Base-by-base conservation (phyloP, 2,797 vertebrate species). In the Poeciliopsis infans region DNA sequence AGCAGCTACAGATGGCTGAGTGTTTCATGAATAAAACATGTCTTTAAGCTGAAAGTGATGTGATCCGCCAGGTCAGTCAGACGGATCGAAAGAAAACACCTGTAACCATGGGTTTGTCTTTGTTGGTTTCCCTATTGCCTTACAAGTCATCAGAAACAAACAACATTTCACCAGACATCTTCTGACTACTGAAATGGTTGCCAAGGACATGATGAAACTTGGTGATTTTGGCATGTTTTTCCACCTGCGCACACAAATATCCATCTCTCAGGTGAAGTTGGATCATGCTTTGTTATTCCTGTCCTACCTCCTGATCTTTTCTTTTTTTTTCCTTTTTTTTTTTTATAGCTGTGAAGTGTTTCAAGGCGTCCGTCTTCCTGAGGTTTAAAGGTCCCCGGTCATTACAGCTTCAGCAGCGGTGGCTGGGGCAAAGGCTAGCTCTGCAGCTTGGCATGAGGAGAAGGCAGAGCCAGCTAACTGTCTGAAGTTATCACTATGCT, bases 401-500 rank as follows among this genome's bases (percentile, higher is more conserved):
- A 79, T 85, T 81, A 89, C 86, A 83, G 87, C 61, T 25, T 71
- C 10, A n/a, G 69, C 18, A 28, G 72, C 2, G 20, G 49, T 3
- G 70, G 43, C 11, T 16, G 47, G 74, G 76, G 45, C 66, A 71
- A 74, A 74, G 77, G 68, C 46, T 66, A 53, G 47, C 10, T 36
- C 64, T 51, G 75, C 77, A 74, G 59, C 12, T 4, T 2, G 3
- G 45, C 16, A 66, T 47, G 78, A 81, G 49, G 36, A 46, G 70
- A 66, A 89, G 82, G 85, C 74, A 13, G 79, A 79, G 72, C 78
- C 85, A 82, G 80, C 88, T 87, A 87, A 91, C 93, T 93, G 91
- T 92, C 90, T 72, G 83, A 85, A 92, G 82, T 89, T 86, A 90
- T 94, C 91, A 89, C 86, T 81, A 83, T 76, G 90, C 86, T 86